Conservation (phyloP, 2,888 invertebrate genomes). For the Folsomia candida region DNA sequence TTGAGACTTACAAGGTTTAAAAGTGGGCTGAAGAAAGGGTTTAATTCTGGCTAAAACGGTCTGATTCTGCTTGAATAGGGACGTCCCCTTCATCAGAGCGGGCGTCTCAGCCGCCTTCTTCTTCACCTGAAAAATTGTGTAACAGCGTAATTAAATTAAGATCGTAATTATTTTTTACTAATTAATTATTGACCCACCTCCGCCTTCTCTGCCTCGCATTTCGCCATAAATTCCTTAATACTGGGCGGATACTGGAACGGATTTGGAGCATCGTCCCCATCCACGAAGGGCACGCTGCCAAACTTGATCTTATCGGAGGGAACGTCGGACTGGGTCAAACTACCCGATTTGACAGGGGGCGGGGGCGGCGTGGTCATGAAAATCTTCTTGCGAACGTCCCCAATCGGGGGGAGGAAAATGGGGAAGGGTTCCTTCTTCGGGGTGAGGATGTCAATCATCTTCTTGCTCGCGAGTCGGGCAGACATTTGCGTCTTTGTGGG, state of each 20-base stretch:
- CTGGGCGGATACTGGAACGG: slow-evolving; percentile 44
- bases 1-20: slow-evolving; percentile 35
- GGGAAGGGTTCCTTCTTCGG: slow-evolving; percentile 21
- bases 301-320: slow-evolving; percentile 1
- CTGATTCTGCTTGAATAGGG: slow-evolving; percentile 38
- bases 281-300: slow-evolving; percentile 31
- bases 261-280: slow-evolving; percentile 44
- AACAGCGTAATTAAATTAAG: too few species aligned
- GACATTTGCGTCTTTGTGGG: too few species aligned
- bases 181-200: slow-evolving; percentile 34
- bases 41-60: slow-evolving; percentile 33
- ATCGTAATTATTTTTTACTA: not conserved
- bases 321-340: not conserved
- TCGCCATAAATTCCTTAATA: slow-evolving; percentile 38
- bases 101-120: slow-evolving; percentile 27
- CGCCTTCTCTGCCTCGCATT: slow-evolving; percentile 31
- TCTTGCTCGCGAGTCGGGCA: too few species aligned
- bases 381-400: slow-evolving; percentile 16
- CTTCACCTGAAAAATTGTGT: too few species aligned
- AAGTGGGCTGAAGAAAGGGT: slow-evolving; percentile 36
- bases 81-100: slow-evolving; percentile 41
- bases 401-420: slow-evolving; percentile 31
- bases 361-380: too few species aligned
- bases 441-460: slow-evolving; percentile 28
- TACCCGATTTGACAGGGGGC: not conserved